A percentile compares a stretch with the other conserved stretches of the same genome.
These are phyloP conservation scores for Dolichotis patagonum DNA, from an alignment of 2,113 vertebrate genomes.

Conservation along the genomic window DNA sequence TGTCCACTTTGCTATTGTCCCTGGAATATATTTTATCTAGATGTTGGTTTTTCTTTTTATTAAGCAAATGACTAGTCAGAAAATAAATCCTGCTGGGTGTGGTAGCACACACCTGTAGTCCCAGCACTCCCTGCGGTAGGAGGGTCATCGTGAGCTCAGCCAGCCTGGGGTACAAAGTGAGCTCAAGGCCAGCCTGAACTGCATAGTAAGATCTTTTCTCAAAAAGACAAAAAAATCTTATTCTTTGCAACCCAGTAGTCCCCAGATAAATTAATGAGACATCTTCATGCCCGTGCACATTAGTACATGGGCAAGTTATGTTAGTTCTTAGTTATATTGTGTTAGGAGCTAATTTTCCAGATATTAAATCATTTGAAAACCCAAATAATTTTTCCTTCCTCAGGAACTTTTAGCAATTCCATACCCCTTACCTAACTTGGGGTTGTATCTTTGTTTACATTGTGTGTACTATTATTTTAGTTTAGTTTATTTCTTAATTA, in stretches of 20 bases:
- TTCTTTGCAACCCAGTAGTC: neutral
- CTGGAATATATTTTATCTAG: neutral
- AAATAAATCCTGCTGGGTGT: neutral
- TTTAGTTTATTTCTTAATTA: neutral
- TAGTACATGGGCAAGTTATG: neutral
- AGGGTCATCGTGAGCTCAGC: too few species aligned
- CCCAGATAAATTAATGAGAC: neutral
- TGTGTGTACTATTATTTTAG: neutral
- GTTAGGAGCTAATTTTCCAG: neutral
- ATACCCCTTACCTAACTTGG: neutral
- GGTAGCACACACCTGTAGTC: too few species aligned
- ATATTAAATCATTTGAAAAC: conserved; percentile 5
- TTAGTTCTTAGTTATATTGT: neutral
- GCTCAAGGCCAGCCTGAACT: too few species aligned
- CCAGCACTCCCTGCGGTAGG: too few species aligned
- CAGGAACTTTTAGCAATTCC: neutral
- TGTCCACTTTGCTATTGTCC: neutral
- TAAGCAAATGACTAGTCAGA: neutral
- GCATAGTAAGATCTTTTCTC: too few species aligned
- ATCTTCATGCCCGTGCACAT: neutral
- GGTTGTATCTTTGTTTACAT: neutral
- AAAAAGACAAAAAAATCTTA: too few species aligned
- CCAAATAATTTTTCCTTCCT: neutral
- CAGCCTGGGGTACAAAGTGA: too few species aligned
- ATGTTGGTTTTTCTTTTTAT: neutral